Conservation (phyloP, 1,140 invertebrate genomes). For the Zaprionus ghesquierei region DNA sequence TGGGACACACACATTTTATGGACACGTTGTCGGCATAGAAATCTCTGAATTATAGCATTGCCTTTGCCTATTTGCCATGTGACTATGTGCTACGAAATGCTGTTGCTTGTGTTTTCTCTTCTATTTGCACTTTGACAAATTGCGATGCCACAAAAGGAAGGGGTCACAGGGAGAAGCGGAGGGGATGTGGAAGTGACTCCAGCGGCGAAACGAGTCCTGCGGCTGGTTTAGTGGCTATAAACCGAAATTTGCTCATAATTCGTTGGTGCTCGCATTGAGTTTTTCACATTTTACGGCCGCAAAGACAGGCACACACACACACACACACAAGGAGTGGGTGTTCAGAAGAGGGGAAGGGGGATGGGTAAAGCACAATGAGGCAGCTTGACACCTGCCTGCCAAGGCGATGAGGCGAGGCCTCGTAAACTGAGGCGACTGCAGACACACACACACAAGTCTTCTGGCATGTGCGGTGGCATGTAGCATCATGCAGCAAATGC, state of each 20-base stretch:
- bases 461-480: constrained; percentile 4
- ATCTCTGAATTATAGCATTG: constrained; percentile 13
- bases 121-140: constrained; percentile 62
- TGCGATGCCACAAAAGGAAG: constrained; percentile 38
- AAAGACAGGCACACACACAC: constrained; percentile 21
- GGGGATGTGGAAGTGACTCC: neutral
- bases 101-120: neutral
- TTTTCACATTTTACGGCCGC: constrained; percentile 67
- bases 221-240: constrained; percentile 74
- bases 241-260: constrained; percentile 75
- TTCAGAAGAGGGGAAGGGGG: neutral
- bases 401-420: constrained; percentile 36
- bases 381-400: constrained; percentile 60
- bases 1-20: neutral
- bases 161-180: neutral
- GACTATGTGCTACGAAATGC: neutral
- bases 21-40: neutral
- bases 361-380: constrained; percentile 29
- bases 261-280: constrained; percentile 54
- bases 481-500: neutral
- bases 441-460: neutral
- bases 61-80: neutral
- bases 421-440: constrained; percentile 43
- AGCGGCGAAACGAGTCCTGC: constrained; percentile 32
- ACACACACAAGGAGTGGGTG: neutral